These are phyloP conservation scores for Cynodonichthys magdalenae DNA, from an alignment of 2,797 vertebrate species.

Conservation along the genomic window DNA sequence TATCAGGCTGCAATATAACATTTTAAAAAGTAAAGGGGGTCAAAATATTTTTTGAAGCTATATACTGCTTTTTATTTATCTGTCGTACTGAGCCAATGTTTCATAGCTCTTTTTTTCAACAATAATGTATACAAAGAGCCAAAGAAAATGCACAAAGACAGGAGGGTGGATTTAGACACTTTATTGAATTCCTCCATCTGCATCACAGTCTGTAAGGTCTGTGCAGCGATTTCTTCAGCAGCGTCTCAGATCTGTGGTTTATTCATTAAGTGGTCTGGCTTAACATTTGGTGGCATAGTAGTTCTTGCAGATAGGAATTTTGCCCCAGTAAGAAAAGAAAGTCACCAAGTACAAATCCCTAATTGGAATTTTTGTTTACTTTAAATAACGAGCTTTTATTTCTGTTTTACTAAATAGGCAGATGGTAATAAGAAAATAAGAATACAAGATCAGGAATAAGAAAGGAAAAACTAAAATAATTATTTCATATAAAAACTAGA, in stretches of 20 bases:
- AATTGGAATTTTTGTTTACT: no score
- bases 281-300: background rate
- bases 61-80: background rate
- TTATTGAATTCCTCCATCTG: constrained; percentile 2
- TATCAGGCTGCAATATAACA: no score
- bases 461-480: no score
- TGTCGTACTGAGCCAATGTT: background rate
- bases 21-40: no score
- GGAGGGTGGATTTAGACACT: background rate
- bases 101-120: background rate
- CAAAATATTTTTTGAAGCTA: no score
- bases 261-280: background rate
- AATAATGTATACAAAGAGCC: no score
- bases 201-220: background rate
- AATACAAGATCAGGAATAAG: no score
- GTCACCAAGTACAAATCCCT: no score
- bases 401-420: no score
- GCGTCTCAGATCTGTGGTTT: background rate
- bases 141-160: background rate
- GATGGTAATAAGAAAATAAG: no score
- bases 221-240: background rate
- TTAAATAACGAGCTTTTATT: no score
- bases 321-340: background rate
- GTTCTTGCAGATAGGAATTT: background rate
- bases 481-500: no score